phyloP scores from a whole-genome alignment of 1,140 invertebrate genomes.

The Anoplolepis gracilipes region DNA sequence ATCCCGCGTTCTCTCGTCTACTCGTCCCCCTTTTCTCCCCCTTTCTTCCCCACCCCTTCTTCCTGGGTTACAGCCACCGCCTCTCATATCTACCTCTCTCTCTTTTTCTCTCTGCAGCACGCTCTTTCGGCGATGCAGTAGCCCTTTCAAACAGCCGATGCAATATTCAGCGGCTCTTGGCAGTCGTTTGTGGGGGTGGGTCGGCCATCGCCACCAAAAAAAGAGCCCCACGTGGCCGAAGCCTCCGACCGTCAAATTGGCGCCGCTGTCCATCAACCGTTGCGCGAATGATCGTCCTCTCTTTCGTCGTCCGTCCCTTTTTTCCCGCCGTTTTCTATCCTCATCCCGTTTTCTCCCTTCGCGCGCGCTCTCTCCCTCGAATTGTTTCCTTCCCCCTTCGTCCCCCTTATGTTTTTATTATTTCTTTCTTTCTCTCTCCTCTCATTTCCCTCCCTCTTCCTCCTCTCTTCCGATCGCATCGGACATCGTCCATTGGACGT shows the following conservation, averaged over 20 bases:
- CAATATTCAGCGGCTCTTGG: slow-evolving; percentile 85
- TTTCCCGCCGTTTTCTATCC: slow-evolving; percentile 32
- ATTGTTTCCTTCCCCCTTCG: slow-evolving; percentile 54
- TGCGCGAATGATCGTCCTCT: slow-evolving; percentile 73
- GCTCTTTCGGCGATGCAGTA: slow-evolving; percentile 70
- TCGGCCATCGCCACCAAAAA: slow-evolving; percentile 67
- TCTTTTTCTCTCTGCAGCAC: slow-evolving; percentile 51
- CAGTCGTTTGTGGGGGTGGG: slow-evolving; percentile 59
- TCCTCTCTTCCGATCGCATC: slow-evolving; percentile 33
- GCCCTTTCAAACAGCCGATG: slow-evolving; percentile 84
- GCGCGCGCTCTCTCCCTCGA: slow-evolving; percentile 24
- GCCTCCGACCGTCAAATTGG: slow-evolving; percentile 85
- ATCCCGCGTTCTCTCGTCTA: slow-evolving; percentile 71
- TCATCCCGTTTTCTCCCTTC: slow-evolving; percentile 28
- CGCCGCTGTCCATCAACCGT: slow-evolving; percentile 85
- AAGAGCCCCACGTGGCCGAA: slow-evolving; percentile 76
- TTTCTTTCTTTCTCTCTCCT: slow-evolving; percentile 56
- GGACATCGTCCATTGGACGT: slow-evolving; percentile 65
- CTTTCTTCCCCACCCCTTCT: slow-evolving; percentile 16
- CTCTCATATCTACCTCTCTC: slow-evolving; percentile 58
- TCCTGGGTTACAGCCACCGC: slow-evolving; percentile 21
- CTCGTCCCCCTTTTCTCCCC: slow-evolving; percentile 55
- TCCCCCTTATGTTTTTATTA: slow-evolving; percentile 42
- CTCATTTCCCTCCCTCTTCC: background rate
- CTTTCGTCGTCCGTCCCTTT: slow-evolving; percentile 64